phyloP scores from a whole-genome alignment of 2,113 vertebrate species.

The Cyprinodon brontotheroides region DNA sequence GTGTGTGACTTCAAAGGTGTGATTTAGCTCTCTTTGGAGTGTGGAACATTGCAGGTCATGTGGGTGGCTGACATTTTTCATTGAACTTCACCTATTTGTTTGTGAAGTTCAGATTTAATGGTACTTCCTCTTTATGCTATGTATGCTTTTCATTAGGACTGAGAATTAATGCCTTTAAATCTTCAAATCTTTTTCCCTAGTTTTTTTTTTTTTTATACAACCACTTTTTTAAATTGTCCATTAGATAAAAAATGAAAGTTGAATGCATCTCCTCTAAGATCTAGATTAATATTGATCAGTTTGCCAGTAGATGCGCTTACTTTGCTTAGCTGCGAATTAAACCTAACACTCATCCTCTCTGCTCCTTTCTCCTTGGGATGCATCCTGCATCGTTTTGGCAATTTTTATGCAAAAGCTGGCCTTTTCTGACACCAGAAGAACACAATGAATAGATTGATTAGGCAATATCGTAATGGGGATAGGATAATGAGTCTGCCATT shows the following conservation, averaged over 20 bases:
- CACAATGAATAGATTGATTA: conserved; percentile 77
- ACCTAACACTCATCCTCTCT: conserved; percentile 44
- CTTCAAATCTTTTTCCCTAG: conserved; percentile 1
- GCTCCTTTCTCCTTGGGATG: conserved; percentile 32
- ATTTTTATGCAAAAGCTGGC: conserved; percentile 71
- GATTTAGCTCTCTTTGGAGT: conserved; percentile 64
- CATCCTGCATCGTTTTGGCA: conserved; percentile 40
- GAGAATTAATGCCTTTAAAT: conserved; percentile 19
- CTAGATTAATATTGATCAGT: conserved; percentile 62
- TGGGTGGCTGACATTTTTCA: conserved; percentile 45
- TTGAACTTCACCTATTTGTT: conserved; percentile 44
- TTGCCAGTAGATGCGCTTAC: conserved; percentile 35
- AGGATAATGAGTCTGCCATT: conserved; percentile 76
- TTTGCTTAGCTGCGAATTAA: conserved; percentile 57
- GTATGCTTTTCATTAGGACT: not conserved
- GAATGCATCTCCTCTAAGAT: conserved; percentile 27
- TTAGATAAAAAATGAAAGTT: conserved; percentile 21
- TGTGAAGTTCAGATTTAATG: conserved; percentile 17
- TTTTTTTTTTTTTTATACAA: not conserved
- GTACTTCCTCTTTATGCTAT: conserved; percentile 1
- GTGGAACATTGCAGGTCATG: conserved; percentile 16
- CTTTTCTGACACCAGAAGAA: conserved; percentile 65
- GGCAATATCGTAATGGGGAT: conserved; percentile 77
- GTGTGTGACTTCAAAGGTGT: conserved; percentile 59
- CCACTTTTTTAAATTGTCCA: not conserved